Conservation (phyloP, 2,113 vertebrate species). For the Paramisgurnus dabryanus region DNA sequence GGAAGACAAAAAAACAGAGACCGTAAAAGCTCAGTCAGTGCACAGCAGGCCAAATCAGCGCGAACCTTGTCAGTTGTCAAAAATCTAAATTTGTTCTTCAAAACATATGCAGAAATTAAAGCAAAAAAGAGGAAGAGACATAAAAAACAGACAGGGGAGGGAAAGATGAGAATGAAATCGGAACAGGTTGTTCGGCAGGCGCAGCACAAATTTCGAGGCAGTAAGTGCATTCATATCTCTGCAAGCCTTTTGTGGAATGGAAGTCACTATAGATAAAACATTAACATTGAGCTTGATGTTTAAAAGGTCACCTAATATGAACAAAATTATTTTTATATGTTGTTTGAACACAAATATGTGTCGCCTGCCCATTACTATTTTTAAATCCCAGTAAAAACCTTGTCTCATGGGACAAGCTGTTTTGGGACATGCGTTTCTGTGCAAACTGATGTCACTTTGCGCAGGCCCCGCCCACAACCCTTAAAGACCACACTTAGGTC, state of each 20-base stretch:
- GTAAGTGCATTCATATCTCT: slow-evolving; percentile 43
- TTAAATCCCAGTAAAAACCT: too few species aligned
- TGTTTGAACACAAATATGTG: too few species aligned
- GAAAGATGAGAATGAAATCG: neutral
- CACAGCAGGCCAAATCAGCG: neutral
- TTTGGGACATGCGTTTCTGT: too few species aligned
- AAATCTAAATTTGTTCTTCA: neutral
- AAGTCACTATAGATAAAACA: too few species aligned
- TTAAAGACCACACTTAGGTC: too few species aligned
- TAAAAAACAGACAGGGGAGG: neutral
- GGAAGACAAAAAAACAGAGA: slow-evolving; percentile 1
- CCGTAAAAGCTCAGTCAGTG: neutral
- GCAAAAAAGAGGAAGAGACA: neutral
- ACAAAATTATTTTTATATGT: too few species aligned
- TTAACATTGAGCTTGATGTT: too few species aligned
- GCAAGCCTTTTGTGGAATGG: neutral
- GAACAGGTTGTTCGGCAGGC: slow-evolving; percentile 28
- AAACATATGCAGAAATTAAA: neutral
- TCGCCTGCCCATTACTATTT: too few species aligned
- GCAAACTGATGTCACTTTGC: too few species aligned
- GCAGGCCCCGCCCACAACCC: too few species aligned
- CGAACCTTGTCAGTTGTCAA: neutral
- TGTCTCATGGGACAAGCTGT: too few species aligned
- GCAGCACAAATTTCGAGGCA: slow-evolving; percentile 26
- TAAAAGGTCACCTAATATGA: too few species aligned